Evolutionary conservation across 1,140 invertebrate genomes (phyloP).

Genomic region (Cydia strobilella): DNA sequence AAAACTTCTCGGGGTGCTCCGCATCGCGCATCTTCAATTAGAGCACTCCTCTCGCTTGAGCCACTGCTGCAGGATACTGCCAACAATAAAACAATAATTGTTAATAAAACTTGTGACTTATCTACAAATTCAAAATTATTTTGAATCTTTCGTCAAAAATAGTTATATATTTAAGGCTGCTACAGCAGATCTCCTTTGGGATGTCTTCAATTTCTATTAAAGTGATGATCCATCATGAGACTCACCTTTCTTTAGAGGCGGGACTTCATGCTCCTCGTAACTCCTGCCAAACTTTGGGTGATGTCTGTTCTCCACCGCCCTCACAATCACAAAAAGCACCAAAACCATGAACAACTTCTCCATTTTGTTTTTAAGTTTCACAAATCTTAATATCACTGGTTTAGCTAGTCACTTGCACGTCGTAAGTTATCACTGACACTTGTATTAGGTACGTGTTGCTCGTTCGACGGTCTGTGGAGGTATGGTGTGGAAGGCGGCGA

Average conservation of each 20-base stretch:
- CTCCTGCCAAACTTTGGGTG: slow-evolving; percentile 62
- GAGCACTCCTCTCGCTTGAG: slow-evolving; percentile 52
- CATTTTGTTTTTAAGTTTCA: slow-evolving; percentile 44
- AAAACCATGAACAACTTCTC: slow-evolving; percentile 57
- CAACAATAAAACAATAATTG: slow-evolving; percentile 46
- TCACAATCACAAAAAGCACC: slow-evolving; percentile 54
- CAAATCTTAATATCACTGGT: slow-evolving; percentile 37
- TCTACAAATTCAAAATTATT: background rate
- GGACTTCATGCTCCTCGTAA: slow-evolving; percentile 49
- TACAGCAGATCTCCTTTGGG: background rate
- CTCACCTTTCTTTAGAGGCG: slow-evolving; percentile 50
- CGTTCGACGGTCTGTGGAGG: slow-evolving; percentile 53
- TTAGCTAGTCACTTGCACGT: slow-evolving; percentile 36
- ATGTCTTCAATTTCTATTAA: background rate
- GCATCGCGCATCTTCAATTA: slow-evolving; percentile 64
- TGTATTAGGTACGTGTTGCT: slow-evolving; percentile 53
- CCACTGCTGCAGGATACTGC: slow-evolving; percentile 57
- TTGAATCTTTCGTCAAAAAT: background rate
- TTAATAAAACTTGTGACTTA: slow-evolving; percentile 2
- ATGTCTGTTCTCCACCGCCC: slow-evolving; percentile 47
- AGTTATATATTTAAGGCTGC: background rate
- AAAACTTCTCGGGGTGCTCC: slow-evolving; percentile 71
- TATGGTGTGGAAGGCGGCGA: slow-evolving; percentile 52
- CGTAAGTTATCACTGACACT: slow-evolving; percentile 36
- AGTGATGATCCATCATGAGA: slow-evolving; percentile 7